phyloP scores from a whole-genome alignment of 2,888 invertebrate species.

The Parochlus steinenii region DNA sequence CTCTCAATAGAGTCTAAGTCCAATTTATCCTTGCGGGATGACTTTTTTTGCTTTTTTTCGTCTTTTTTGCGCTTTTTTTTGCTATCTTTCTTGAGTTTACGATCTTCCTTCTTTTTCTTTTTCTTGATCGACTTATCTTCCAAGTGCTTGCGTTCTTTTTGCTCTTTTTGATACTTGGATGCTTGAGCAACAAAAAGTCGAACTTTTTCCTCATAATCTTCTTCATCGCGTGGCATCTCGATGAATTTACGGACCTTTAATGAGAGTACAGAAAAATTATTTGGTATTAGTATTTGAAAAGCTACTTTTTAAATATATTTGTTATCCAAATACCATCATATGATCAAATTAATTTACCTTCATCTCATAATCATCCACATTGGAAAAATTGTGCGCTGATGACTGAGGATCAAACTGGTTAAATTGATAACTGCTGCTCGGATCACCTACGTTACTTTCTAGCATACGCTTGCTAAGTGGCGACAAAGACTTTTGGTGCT shows the following conservation, averaged over 20 bases:
- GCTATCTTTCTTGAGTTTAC: conserved; percentile 34
- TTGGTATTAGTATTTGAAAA: conserved; percentile 3
- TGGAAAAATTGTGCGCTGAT: conserved; percentile 35
- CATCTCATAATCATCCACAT: conserved; percentile 45
- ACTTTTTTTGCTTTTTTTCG: conserved; percentile 53
- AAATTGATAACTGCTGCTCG: conserved; percentile 49
- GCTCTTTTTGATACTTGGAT: conserved; percentile 50
- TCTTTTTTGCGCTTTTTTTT: conserved; percentile 55
- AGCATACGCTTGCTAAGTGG: conserved; percentile 74
- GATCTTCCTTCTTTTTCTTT: conserved; percentile 35
- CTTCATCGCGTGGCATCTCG: conserved; percentile 65
- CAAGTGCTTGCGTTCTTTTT: conserved; percentile 38
- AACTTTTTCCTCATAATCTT: conserved; percentile 73
- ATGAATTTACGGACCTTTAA: conserved; percentile 49
- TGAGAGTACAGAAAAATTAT: conserved; percentile 2
- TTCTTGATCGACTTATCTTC: conserved; percentile 46
- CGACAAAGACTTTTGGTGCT: conserved; percentile 55
- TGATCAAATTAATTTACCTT: conserved; percentile 34
- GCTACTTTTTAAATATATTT: too few species aligned
- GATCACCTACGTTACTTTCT: conserved; percentile 46
- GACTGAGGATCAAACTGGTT: conserved; percentile 42
- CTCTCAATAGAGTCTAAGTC: conserved; percentile 46
- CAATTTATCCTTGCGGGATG: conserved; percentile 33
- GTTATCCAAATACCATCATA: too few species aligned
- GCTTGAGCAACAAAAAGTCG: conserved; percentile 74